phyloP scores from a whole-genome alignment of 2,888 invertebrate species.

The Itoplectis maculator region DNA sequence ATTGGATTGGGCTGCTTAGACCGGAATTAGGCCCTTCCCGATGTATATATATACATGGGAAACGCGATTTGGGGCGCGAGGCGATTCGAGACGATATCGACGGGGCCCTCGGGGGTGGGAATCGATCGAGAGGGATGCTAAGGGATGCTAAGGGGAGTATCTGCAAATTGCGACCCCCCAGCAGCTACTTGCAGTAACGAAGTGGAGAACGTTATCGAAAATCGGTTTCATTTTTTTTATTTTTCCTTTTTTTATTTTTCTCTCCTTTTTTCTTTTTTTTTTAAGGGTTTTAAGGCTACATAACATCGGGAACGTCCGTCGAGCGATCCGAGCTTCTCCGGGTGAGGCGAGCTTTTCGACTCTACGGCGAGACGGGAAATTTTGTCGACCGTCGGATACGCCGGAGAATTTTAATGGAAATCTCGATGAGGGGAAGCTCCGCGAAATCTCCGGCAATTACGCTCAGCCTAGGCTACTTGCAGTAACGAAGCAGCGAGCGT shows the following conservation, averaged over 20 bases:
- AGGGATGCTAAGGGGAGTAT: background rate
- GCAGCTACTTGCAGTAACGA: constrained; percentile 17
- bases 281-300: background rate
- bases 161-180: background rate
- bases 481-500: background rate
- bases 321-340: background rate
- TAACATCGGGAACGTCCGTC: background rate
- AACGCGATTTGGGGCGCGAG: background rate
- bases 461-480: background rate
- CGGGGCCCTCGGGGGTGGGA: background rate
- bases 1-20: constrained; percentile 14
- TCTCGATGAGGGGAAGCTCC: background rate
- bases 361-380: background rate
- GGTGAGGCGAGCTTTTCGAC: background rate
- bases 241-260: background rate
- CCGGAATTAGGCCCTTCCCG: background rate
- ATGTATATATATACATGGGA: no score
- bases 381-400: background rate
- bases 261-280: background rate
- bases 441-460: background rate
- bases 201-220: constrained; percentile 12
- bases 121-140: background rate
- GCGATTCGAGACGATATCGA: background rate
- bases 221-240: background rate
- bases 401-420: constrained; percentile 2